Base-by-base conservation (phyloP, 2,797 vertebrate genomes). In the Zenarchopterus dispar region DNA sequence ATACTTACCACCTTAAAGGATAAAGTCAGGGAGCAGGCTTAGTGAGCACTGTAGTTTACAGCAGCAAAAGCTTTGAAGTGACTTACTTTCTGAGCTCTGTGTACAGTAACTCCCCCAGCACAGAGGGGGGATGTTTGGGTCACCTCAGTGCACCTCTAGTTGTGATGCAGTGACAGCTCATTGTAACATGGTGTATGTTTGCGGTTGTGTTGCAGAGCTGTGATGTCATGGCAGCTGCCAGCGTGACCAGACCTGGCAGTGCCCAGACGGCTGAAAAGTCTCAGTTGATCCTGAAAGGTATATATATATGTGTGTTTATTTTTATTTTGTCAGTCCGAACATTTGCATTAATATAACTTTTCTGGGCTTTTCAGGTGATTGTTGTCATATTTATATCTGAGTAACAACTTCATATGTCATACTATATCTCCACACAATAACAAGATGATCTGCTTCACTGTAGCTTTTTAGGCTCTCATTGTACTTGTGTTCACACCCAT, bases 181-280 rank as follows among this genome's bases (percentile, higher is more conserved):
- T 24, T 56, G 17, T 67, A 23, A 52, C 31, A 24, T 17, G 43
- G 22, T 59, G 11, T 70, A 43, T 78, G 26, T 69, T 10, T 75
- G 63, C 76, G 26, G 5, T 55, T 81, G 50, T 75, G 42, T 91
- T 80, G 62, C 78, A 93, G 92, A 84, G 91, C 86, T 91, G 93
- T 94, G 93, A 95, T 95, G 94, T 92, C 87, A 98, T 98, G 97
- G 97, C 97, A 66, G 91, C 96, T 86, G 95, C 95, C 77, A 93
- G 94, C 50, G 89, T 95, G 89, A 96, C 88, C 91, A 93, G 94
- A 93, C 85, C 94, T 85, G 94, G 93, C 64, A 82, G 88, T 17
- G 85, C 84, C 84, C 93, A 73, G 45, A 87, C 91, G 67, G 87
- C 91, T 23, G 96, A 97, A 81, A 98, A 96, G 80, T 96, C 94